Conservation (phyloP, 2,113 vertebrate genomes). For the Lasiurus cinereus region DNA sequence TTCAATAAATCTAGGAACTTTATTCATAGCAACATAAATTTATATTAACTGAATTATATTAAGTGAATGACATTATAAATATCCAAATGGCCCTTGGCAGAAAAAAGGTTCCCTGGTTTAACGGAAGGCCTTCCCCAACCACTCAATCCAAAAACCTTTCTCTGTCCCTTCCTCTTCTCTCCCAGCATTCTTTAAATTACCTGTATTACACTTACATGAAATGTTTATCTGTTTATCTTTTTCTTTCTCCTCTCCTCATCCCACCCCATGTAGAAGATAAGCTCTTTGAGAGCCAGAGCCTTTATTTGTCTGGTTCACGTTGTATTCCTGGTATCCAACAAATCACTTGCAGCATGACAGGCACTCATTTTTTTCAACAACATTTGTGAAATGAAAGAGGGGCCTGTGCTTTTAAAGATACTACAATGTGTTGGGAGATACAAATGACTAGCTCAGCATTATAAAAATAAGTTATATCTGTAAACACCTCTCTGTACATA, state of each 20-base stretch:
- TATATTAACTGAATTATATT: no score
- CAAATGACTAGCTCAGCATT: neutral
- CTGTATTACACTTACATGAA: neutral
- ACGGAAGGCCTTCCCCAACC: neutral
- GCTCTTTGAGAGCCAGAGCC: neutral
- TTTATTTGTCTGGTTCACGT: neutral
- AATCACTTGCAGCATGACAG: neutral
- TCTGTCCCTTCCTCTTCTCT: neutral
- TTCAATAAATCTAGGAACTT: no score
- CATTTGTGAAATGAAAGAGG: conserved; percentile 21
- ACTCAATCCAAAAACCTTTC: neutral
- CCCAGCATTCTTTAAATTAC: neutral
- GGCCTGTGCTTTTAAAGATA: neutral
- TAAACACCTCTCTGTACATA: neutral
- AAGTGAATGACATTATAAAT: no score
- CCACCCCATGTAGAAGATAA: neutral
- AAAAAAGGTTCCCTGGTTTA: neutral
- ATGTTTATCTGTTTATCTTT: neutral
- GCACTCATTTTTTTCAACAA: neutral
- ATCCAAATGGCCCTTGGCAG: no score
- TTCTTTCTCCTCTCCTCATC: neutral
- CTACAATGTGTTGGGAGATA: neutral
- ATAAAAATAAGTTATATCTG: neutral
- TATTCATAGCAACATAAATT: no score
- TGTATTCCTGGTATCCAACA: neutral